Percentiles rank a stretch among this genome's conserved stretches.
phyloP scores from a whole-genome alignment of 2,888 invertebrate genomes.

The Stenotaenia linearis region DNA sequence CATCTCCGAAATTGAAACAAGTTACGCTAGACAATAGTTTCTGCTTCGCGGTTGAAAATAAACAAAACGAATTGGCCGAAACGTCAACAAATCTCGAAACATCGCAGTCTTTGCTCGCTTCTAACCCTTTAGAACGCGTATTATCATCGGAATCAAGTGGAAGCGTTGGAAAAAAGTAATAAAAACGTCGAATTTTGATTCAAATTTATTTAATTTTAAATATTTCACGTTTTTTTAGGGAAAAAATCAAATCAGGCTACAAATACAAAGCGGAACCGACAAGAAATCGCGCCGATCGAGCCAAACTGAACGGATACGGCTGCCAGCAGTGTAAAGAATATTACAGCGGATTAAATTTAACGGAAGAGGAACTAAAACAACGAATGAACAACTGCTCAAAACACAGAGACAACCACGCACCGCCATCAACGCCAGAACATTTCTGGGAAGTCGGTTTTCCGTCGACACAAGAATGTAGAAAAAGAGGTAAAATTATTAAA shows the following conservation, averaged over 20 bases:
- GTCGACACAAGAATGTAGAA: background rate
- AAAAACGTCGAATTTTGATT: background rate
- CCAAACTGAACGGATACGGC: background rate
- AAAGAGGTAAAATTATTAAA: background rate
- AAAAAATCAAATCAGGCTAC: background rate
- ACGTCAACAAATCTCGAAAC: too few species aligned
- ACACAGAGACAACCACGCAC: background rate
- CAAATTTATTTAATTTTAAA: background rate
- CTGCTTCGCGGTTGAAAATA: too few species aligned
- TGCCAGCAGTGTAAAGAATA: background rate
- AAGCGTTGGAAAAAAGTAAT: background rate
- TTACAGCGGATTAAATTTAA: background rate
- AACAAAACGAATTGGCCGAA: too few species aligned
- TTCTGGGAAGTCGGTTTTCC: background rate
- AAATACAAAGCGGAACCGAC: background rate
- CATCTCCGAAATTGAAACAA: too few species aligned
- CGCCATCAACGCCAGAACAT: background rate
- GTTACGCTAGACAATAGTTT: too few species aligned
- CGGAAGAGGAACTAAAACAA: background rate
- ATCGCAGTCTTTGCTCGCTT: too few species aligned
- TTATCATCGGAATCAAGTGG: background rate
- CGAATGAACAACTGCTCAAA: background rate
- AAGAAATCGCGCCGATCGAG: background rate
- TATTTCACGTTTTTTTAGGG: background rate
- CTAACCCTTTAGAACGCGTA: too few species aligned